Percentiles rank a stretch among this genome's conserved stretches.
These are phyloP conservation scores for Coendou prehensilis DNA, from an alignment of 2,797 vertebrate genomes.

Conservation along the genomic window DNA sequence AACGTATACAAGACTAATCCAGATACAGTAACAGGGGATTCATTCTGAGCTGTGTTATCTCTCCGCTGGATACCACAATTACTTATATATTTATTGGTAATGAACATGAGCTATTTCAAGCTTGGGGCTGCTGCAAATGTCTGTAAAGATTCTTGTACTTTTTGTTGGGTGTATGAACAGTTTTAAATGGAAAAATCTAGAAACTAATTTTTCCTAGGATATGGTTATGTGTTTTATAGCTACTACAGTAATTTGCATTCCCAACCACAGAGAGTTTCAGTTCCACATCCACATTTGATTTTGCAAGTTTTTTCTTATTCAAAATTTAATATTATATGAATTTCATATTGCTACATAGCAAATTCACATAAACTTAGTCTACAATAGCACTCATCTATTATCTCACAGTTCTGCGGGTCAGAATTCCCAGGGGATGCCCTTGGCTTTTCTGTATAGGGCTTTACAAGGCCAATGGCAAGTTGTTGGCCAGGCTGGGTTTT, in stretches of 20 bases:
- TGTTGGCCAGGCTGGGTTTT: fast-evolving
- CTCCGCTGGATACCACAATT: background rate
- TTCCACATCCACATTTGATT: background rate
- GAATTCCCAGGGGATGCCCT: background rate
- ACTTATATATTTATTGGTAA: background rate
- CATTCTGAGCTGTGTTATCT: background rate
- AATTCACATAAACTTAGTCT: background rate
- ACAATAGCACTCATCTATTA: background rate
- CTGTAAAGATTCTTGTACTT: background rate
- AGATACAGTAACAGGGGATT: background rate
- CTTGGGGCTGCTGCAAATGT: background rate
- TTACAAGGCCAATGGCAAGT: background rate
- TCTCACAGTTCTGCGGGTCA: background rate
- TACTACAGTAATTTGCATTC: background rate
- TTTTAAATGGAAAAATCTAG: slow-evolving; percentile 6
- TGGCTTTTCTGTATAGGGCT: background rate
- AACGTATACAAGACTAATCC: background rate
- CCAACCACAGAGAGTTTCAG: background rate
- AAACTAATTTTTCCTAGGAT: background rate
- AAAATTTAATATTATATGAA: background rate
- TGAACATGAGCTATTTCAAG: background rate
- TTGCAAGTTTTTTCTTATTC: background rate
- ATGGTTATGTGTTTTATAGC: background rate
- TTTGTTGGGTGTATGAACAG: background rate
- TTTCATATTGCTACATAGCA: background rate